These are phyloP conservation scores for Oryzias sinensis DNA, from an alignment of 2,797 vertebrate genomes.

Conservation along the genomic window DNA sequence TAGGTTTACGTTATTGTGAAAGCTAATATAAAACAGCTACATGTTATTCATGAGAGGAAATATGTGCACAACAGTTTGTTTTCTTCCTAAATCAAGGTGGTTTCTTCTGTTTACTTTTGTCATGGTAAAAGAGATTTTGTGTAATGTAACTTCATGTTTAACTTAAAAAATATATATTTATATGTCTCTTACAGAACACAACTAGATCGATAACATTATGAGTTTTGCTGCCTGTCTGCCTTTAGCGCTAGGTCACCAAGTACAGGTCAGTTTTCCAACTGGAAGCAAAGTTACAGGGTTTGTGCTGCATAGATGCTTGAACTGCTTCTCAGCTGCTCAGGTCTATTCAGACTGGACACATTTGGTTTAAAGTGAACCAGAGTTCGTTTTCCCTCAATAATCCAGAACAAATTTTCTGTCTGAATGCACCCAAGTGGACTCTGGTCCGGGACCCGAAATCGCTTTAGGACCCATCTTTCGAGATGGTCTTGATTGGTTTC, in stretches of 20 bases:
- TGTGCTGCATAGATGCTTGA: conserved; percentile 23
- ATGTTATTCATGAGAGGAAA: not conserved
- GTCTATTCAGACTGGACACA: too few species aligned
- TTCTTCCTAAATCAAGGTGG: not conserved
- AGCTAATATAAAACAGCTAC: conserved; percentile 6
- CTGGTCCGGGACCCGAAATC: too few species aligned
- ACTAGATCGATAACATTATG: not conserved
- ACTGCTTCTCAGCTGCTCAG: conserved; percentile 30
- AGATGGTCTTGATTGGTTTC: too few species aligned
- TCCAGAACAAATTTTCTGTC: too few species aligned
- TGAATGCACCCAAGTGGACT: too few species aligned
- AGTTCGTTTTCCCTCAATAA: too few species aligned
- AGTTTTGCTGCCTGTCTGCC: not conserved
- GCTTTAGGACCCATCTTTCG: too few species aligned
- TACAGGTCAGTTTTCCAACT: conserved; percentile 8
- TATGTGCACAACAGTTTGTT: not conserved
- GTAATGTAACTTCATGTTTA: too few species aligned
- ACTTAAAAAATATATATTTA: too few species aligned
- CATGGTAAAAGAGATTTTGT: too few species aligned
- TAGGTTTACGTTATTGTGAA: conserved; percentile 6
- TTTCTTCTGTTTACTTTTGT: too few species aligned
- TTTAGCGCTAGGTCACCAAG: conserved; percentile 12
- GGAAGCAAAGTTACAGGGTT: conserved; percentile 15
- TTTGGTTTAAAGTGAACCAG: too few species aligned
- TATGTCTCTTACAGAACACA: not conserved